Conservation (phyloP, 2,888 invertebrate species). For the Saturnia japonica region DNA sequence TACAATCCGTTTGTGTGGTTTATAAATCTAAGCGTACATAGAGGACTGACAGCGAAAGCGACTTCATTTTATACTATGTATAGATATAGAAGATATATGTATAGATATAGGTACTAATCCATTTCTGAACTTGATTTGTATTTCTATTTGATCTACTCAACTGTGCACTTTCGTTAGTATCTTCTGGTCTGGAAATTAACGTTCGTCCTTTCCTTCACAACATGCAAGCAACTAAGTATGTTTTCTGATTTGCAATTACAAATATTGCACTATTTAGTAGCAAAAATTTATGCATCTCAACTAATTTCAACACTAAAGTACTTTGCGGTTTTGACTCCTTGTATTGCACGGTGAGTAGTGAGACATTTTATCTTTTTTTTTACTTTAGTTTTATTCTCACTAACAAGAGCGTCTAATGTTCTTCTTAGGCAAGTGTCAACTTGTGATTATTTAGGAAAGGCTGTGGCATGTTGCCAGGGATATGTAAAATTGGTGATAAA, state of each 20-base stretch:
- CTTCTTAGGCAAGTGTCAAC: not conserved
- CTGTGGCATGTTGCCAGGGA: constrained; percentile 59
- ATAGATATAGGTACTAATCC: not conserved
- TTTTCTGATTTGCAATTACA: not conserved
- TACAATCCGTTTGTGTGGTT: no score
- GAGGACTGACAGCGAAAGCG: no score
- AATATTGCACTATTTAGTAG: not conserved
- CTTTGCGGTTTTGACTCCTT: not conserved
- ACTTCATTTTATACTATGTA: no score
- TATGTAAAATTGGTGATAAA: constrained; percentile 59
- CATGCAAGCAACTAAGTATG: not conserved
- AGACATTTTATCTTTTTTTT: not conserved
- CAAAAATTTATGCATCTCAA: not conserved
- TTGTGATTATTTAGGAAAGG: constrained; percentile 1
- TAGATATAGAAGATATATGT: no score
- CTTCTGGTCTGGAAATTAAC: not conserved
- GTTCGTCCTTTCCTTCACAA: not conserved
- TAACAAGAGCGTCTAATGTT: not conserved
- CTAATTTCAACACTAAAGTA: not conserved
- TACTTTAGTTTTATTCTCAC: not conserved
- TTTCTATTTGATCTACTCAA: not conserved
- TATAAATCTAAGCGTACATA: no score
- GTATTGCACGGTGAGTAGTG: not conserved
- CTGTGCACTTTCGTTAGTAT: not conserved
- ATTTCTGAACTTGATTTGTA: not conserved